A percentile compares a stretch with the other conserved stretches of the same genome.
Evolutionary conservation across 2,113 vertebrate species (phyloP).

Genomic region (Conger conger): DNA sequence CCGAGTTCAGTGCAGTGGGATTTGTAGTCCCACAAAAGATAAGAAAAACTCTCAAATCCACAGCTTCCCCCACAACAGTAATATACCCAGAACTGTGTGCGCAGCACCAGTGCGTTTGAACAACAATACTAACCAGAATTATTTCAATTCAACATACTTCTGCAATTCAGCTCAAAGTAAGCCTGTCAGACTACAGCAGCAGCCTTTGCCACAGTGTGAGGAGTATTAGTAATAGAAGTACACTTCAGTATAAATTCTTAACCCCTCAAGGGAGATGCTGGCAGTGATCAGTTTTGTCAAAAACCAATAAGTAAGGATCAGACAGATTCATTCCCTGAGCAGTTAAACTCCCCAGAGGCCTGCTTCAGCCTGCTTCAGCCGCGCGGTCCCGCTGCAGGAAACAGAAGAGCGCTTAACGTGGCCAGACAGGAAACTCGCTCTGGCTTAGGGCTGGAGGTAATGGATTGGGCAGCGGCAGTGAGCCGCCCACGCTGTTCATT

Average conservation of each 20-base stretch:
- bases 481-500: slow-evolving; percentile 33
- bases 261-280: background rate
- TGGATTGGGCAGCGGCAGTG: slow-evolving; percentile 25
- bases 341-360: background rate
- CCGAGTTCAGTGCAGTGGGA: no score
- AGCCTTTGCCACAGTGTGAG: background rate
- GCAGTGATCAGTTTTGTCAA: background rate
- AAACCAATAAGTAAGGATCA: background rate
- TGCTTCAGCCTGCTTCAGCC: background rate
- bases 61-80: no score
- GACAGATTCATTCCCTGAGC: background rate
- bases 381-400: background rate
- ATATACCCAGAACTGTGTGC: no score
- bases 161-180: background rate
- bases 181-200: background rate
- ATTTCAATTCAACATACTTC: background rate
- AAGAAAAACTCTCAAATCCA: no score
- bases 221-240: background rate
- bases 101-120: no score
- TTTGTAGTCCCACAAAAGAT: no score
- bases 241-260: background rate
- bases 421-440: slow-evolving; percentile 25
- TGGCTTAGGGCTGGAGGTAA: slow-evolving; percentile 31
- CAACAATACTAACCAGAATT: background rate
- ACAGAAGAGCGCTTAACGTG: background rate